Conservation (phyloP, 1,140 invertebrate genomes). For the Dysdera silvatica region DNA sequence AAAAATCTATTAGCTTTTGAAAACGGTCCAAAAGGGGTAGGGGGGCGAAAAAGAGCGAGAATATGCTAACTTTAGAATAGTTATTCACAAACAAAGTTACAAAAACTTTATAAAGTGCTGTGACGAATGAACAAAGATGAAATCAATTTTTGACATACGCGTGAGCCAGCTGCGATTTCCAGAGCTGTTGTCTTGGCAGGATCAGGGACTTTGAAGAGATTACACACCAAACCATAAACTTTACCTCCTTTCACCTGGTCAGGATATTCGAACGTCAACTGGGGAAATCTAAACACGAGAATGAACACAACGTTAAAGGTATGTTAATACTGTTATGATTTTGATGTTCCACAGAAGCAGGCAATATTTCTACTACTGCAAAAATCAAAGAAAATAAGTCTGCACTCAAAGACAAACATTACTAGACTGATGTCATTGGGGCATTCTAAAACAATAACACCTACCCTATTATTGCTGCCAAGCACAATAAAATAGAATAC, state of each 20-base stretch:
- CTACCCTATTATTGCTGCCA: too few species aligned
- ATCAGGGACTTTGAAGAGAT: slow-evolving; percentile 68
- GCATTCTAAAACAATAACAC: too few species aligned
- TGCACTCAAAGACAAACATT: too few species aligned
- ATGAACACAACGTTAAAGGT: too few species aligned
- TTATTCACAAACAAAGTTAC: background rate
- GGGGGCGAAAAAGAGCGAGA: background rate
- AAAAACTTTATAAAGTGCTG: background rate
- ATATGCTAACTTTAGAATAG: background rate
- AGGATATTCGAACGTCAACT: slow-evolving; percentile 62
- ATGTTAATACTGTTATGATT: too few species aligned
- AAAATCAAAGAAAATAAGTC: too few species aligned
- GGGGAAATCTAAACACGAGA: slow-evolving; percentile 56
- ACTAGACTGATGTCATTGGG: too few species aligned
- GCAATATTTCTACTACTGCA: too few species aligned
- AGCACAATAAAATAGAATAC: too few species aligned
- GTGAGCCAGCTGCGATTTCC: slow-evolving; percentile 75
- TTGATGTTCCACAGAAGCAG: too few species aligned
- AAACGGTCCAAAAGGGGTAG: background rate
- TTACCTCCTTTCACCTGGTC: slow-evolving; percentile 58
- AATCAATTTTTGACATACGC: slow-evolving; percentile 50
- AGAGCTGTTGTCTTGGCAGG: slow-evolving; percentile 65
- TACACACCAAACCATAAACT: slow-evolving; percentile 70
- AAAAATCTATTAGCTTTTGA: slow-evolving; percentile 35
- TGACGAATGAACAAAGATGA: background rate